Evolutionary conservation across 2,797 vertebrate species (phyloP).

Genomic region (Anabas testudineus): DNA sequence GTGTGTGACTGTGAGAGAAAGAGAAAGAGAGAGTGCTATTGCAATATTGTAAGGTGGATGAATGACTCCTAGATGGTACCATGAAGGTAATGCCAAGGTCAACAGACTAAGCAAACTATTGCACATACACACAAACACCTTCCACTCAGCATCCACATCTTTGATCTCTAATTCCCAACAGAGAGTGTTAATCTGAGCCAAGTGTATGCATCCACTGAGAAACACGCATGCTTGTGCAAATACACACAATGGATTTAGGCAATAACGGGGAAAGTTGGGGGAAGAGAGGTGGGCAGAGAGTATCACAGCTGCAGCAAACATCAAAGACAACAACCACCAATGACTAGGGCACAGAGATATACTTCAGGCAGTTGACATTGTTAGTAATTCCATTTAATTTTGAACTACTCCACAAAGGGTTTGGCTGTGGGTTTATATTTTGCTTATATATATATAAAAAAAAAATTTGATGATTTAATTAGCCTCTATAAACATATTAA

Average conservation of each 20-base stretch:
- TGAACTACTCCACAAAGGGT: slow-evolving; percentile 38
- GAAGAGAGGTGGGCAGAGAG: slow-evolving; percentile 16
- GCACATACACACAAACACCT: slow-evolving; percentile 33
- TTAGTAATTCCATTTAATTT: slow-evolving; percentile 55
- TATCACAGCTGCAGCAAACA: slow-evolving; percentile 45
- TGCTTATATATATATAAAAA: slow-evolving; percentile 7
- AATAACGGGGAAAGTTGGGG: slow-evolving; percentile 40
- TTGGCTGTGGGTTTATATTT: slow-evolving; percentile 40
- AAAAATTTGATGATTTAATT: slow-evolving; percentile 38
- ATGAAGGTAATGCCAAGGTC: slow-evolving; percentile 73
- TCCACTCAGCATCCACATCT: slow-evolving; percentile 48
- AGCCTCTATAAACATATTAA: slow-evolving; percentile 24
- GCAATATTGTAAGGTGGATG: slow-evolving; percentile 36
- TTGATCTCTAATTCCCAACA: slow-evolving; percentile 62
- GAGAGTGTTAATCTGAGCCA: slow-evolving; percentile 56
- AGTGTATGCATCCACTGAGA: slow-evolving; percentile 39
- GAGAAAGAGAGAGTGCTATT: not conserved
- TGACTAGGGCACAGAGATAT: slow-evolving; percentile 44
- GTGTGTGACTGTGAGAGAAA: not conserved
- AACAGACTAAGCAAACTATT: slow-evolving; percentile 59
- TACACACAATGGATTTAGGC: slow-evolving; percentile 46
- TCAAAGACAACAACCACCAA: slow-evolving; percentile 53
- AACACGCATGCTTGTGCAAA: slow-evolving; percentile 43
- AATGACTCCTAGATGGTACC: slow-evolving; percentile 48
- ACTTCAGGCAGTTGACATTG: slow-evolving; percentile 51